phyloP scores from a whole-genome alignment of 1,140 invertebrate genomes.

The Teleopsis dalmanni region DNA sequence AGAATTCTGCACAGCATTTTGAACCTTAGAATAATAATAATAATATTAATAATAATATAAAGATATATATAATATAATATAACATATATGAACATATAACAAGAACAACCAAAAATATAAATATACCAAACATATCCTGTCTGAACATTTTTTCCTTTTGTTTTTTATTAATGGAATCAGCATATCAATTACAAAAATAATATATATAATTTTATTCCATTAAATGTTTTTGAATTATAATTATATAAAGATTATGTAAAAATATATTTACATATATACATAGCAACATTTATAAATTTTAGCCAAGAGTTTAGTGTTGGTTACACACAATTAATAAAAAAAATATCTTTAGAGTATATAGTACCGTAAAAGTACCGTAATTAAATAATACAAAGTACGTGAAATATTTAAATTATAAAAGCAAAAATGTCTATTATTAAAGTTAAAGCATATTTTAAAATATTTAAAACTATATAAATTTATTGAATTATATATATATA shows the following conservation, averaged over 20 bases:
- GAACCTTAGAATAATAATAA: conserved; percentile 4
- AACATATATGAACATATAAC: no score
- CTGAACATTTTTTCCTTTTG: conserved; percentile 15
- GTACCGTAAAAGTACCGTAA: no score
- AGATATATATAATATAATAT: not conserved
- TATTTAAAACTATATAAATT: conserved; percentile 13
- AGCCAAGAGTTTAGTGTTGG: conserved; percentile 42
- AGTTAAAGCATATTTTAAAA: no score
- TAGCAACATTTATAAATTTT: conserved; percentile 34
- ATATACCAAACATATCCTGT: conserved; percentile 38
- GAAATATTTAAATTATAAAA: no score
- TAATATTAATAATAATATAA: not conserved
- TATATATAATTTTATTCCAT: no score
- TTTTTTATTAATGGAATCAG: conserved; percentile 38
- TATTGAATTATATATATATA: not conserved
- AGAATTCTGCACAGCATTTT: no score
- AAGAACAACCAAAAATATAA: conserved; percentile 27
- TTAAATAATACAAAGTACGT: no score
- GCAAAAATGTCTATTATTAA: no score
- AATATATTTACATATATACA: conserved; percentile 17
- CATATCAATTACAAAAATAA: conserved; percentile 42
- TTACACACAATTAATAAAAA: no score
- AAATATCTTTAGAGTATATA: no score
- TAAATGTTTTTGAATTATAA: no score
- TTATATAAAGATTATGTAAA: no score